Evolutionary conservation across 2,888 invertebrate species (phyloP).

Genomic region (Cataglyphis albicans): DNA sequence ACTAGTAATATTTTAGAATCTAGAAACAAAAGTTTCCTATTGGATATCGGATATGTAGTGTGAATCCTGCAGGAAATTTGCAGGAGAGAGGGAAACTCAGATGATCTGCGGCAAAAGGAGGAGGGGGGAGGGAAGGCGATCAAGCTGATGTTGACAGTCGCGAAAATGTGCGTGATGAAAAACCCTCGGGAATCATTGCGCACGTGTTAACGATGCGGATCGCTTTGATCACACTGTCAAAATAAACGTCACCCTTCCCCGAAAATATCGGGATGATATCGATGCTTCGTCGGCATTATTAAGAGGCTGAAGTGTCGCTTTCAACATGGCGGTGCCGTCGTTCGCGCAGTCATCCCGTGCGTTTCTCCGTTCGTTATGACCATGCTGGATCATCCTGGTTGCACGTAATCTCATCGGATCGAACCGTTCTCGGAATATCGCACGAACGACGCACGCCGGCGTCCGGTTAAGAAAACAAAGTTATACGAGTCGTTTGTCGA

Average conservation of each 20-base stretch:
- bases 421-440: neutral
- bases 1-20: no score
- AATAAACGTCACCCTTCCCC: neutral
- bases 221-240: neutral
- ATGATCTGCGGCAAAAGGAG: neutral
- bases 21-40: no score
- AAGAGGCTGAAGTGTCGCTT: slow-evolving; percentile 40
- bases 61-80: no score
- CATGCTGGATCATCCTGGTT: neutral
- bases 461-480: neutral
- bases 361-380: slow-evolving; percentile 30
- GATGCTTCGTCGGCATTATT: slow-evolving; percentile 8
- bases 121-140: neutral
- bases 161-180: slow-evolving; percentile 23
- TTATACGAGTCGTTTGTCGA: neutral
- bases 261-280: neutral
- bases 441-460: neutral
- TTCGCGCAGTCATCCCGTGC: slow-evolving; percentile 8
- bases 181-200: neutral
- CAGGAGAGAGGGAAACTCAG: neutral
- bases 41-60: no score
- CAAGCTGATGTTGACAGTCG: slow-evolving; percentile 42
- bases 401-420: neutral
- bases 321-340: slow-evolving; percentile 45
- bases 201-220: neutral